Base-by-base conservation (phyloP, 2,888 invertebrate species). In the Xylota sylvarum region DNA sequence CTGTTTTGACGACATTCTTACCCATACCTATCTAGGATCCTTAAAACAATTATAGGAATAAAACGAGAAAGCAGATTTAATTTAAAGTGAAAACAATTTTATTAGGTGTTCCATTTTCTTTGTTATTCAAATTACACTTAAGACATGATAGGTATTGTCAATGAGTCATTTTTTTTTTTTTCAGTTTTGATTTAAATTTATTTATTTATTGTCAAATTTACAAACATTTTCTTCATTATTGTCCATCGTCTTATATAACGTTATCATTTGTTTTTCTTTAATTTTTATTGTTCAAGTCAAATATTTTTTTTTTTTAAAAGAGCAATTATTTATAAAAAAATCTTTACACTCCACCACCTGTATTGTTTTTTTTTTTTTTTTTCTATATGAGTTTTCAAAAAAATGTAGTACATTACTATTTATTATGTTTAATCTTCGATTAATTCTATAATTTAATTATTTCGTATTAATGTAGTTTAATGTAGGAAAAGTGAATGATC, bases 41-140 rank as follows among this genome's bases (percentile, higher is more conserved):
- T 23, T 23, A 1, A 1, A 23, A 1, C 1, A 23, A 23, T 1
- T 3, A 23, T 3, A 23, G 23, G 6, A 43, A 14, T 4, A 55
- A 55, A 65, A 65, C 23, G 30, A 65, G 72, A 78, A 72, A 17
- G 27, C 32, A 10, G 0, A 35, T 10, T 32, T 55, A 73, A 84
- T 86, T 82, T 86, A 86, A 86, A 86, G 86, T 86, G 82, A 86
- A 86, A 86, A 86, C 86, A 78, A 82, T 86, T 85, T 86, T 86
- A 86, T 86, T 86, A 82, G 82, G 77, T 77, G 77, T 82, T 82
- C 30, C 72, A 82, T 81, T 85, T 78, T 52, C 10, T 73, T 84
- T 70, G 43, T 74, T 84, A 69, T 74, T 64, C 50, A 76, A 77
- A 70, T 72, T 86, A 86, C 82, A 82, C 77, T 78, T 86, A 82